A percentile compares a stretch with the other conserved stretches of the same genome.
phyloP scores from a whole-genome alignment of 1,140 invertebrate genomes.

The Drosophila nikananu region DNA sequence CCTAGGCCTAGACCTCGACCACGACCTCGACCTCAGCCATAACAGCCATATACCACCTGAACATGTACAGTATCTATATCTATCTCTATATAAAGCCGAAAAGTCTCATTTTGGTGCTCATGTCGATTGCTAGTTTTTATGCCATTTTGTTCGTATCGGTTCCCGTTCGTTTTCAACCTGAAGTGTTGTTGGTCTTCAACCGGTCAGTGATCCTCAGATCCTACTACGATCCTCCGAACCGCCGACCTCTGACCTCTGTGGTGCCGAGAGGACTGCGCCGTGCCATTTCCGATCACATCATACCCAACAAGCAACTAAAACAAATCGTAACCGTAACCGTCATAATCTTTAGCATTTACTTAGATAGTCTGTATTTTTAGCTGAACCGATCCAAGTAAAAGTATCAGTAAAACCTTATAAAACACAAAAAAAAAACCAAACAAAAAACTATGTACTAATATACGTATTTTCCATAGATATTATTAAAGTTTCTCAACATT shows the following conservation, averaged over 20 bases:
- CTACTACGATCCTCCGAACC: constrained; percentile 3
- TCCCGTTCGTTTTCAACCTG: constrained; percentile 75
- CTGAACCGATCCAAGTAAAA: constrained; percentile 29
- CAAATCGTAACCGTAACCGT: constrained; percentile 47
- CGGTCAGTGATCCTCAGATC: constrained; percentile 33
- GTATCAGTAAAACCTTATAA: constrained; percentile 17
- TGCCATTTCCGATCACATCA: constrained; percentile 49
- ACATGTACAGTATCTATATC: constrained; percentile 28
- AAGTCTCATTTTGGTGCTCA: constrained; percentile 41
- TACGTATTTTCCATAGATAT: constrained; percentile 49
- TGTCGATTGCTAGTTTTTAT: constrained; percentile 46
- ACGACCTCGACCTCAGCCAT: constrained; percentile 24
- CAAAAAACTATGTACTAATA: constrained; percentile 29
- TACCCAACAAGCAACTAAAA: constrained; percentile 45
- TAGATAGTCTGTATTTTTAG: constrained; percentile 65
- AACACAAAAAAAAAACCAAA: constrained; percentile 9
- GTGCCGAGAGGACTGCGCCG: constrained; percentile 34
- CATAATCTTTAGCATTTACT: constrained; percentile 46
- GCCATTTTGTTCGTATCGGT: constrained; percentile 60
- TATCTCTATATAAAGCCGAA: constrained; percentile 18
- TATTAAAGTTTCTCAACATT: constrained; percentile 47
- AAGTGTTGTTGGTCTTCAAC: constrained; percentile 75
- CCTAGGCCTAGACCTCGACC: constrained; percentile 15
- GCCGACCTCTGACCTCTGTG: constrained; percentile 17
- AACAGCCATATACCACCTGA: constrained; percentile 34